phyloP scores from a whole-genome alignment of 2,797 vertebrate species.

The Limnodromus scolopaceus region DNA sequence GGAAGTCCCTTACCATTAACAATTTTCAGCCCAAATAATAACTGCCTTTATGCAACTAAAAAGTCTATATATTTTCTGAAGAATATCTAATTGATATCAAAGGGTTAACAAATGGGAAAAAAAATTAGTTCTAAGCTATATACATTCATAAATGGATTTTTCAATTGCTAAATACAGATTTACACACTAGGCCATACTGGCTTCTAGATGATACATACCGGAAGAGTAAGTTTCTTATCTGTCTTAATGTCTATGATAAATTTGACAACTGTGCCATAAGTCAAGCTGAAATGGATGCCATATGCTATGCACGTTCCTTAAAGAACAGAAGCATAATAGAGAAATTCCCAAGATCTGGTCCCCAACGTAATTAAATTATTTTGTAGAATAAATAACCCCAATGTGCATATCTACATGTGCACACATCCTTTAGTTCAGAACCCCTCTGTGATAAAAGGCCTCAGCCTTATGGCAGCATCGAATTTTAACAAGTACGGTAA shows the following conservation, averaged over 20 bases:
- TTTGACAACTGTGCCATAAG: neutral
- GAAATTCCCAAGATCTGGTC: neutral
- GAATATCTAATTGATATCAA: neutral
- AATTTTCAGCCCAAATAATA: neutral
- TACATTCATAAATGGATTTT: neutral
- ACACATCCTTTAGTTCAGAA: neutral
- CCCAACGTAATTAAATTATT: neutral
- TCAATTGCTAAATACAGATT: slow-evolving; percentile 6
- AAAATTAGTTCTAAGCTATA: neutral
- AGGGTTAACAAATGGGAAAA: neutral
- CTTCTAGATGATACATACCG: neutral
- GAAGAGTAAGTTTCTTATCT: neutral
- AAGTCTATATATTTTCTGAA: neutral
- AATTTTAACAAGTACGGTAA: neutral
- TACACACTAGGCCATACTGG: neutral
- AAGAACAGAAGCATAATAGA: neutral
- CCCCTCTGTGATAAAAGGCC: neutral
- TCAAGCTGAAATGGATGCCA: neutral
- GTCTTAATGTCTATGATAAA: neutral
- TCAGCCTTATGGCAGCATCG: neutral
- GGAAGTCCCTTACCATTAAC: neutral
- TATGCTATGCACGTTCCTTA: neutral
- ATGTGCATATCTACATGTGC: neutral
- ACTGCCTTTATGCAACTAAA: neutral
- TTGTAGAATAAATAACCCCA: neutral